Percentiles rank a stretch among this genome's conserved stretches.
These are phyloP conservation scores for Achlya flavicornis DNA, from an alignment of 2,888 invertebrate species.

Conservation along the genomic window DNA sequence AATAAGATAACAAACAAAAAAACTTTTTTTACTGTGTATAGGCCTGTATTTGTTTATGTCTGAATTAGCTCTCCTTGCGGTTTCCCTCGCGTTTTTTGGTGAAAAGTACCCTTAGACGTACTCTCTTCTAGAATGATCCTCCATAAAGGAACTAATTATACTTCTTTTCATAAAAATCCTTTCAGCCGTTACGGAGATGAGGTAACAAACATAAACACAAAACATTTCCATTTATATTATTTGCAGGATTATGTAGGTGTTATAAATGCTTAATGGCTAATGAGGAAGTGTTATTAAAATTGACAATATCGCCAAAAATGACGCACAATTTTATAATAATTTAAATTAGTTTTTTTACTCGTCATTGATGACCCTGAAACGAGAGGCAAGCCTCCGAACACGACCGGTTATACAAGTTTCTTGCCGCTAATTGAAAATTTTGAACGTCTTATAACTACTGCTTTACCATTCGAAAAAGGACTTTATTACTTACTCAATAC, in stretches of 20 bases:
- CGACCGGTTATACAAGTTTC: conserved; percentile 66
- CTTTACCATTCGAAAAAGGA: conserved; percentile 22
- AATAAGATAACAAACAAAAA: too few relatives aligned
- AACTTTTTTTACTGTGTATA: too few relatives aligned
- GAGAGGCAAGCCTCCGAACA: conserved; percentile 66
- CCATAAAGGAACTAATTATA: too few relatives aligned
- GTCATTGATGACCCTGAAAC: conserved; percentile 59
- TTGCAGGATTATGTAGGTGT: neutral
- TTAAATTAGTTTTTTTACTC: conserved; percentile 30
- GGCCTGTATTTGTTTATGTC: too few relatives aligned
- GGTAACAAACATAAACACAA: too few relatives aligned
- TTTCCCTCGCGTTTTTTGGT: too few relatives aligned
- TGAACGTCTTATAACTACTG: conserved; percentile 24
- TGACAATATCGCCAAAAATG: conserved; percentile 25
- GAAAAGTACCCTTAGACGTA: too few relatives aligned
- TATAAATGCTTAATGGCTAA: neutral
- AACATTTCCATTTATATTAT: too few relatives aligned
- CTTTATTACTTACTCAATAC: conserved; percentile 16
- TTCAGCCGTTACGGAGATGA: too few relatives aligned
- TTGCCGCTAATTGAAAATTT: conserved; percentile 36
- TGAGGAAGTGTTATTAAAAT: conserved; percentile 5
- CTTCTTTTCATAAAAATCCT: too few relatives aligned
- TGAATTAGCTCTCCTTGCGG: too few relatives aligned
- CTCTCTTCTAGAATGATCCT: too few relatives aligned
- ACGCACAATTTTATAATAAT: conserved; percentile 32